Base-by-base conservation (phyloP, 2,888 invertebrate species). In the Mimachlamys varia region DNA sequence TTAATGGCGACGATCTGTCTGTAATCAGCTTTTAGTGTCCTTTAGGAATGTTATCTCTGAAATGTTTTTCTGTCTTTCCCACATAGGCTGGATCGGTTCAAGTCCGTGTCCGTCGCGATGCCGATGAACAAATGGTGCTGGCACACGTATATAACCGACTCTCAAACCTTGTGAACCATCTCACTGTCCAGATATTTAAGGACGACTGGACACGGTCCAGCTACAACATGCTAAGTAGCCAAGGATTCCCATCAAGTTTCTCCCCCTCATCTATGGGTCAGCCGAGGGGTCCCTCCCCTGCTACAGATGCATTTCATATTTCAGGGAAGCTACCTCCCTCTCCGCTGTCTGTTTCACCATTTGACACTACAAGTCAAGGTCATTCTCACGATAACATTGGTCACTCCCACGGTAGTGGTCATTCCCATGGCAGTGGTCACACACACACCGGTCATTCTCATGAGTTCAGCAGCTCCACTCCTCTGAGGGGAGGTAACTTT, bases 101-200 rank as follows among this genome's bases (percentile, higher is more conserved):
- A 94, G 97, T 97, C 3, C 96, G 97, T 38, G 97, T 98, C 7
- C 96, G 97, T 55, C 95, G 97, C 55, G 97, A 98, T 95, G 98
- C 97, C 7, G 97, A 97, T 95, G 98, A 98, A 94, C 97, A 97
- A 95, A 95, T 97, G 93, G 97, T 98, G 12, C 96, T 98, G 89
- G 97, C 97, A 12, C 97, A 97, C 93, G 97, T 98, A 27, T 97
- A 97, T 93, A 97, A 97, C 94, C 97, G 97, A 89, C 96, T 98
- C 5, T 97, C 97, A 38, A 97, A 97, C 91, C 96, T 98, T 49
- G 97, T 97, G 27, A 97, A 97, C 22, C 97, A 97, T 38, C 96
- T 98, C 38, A 97, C 97, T 2, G 97, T 98, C 87, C 97, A 97
- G 95, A 97, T 97, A 89, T 97, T 97, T 93, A 97, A 97, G 94